phyloP scores from a whole-genome alignment of 2,113 vertebrate species.

The Stictonetta naevosa region DNA sequence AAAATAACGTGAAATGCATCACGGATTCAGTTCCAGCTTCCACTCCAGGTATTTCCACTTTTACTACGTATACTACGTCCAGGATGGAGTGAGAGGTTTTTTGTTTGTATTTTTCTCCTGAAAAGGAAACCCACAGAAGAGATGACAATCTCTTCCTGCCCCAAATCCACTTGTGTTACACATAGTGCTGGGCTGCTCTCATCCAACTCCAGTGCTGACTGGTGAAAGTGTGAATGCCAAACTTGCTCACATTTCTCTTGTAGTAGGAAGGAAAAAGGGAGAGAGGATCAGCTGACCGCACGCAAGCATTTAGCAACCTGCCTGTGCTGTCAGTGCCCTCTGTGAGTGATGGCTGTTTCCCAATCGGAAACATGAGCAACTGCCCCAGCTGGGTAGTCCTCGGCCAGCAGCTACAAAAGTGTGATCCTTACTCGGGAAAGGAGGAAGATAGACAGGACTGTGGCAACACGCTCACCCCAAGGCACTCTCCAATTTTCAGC shows the following conservation, averaged over 20 bases:
- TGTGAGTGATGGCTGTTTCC: slow-evolving; percentile 57
- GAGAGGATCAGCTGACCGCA: background rate
- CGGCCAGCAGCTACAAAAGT: background rate
- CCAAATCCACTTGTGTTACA: slow-evolving; percentile 30
- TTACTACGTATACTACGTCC: background rate
- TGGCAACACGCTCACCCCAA: background rate
- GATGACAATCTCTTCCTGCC: slow-evolving; percentile 14
- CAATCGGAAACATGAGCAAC: slow-evolving; percentile 44
- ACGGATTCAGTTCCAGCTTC: background rate
- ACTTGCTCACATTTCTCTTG: slow-evolving; percentile 55
- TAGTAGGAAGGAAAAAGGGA: background rate
- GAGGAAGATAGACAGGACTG: background rate
- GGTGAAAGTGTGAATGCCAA: slow-evolving; percentile 29
- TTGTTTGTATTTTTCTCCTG: slow-evolving; percentile 12
- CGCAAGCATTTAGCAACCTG: slow-evolving; percentile 60
- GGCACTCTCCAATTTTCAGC: background rate
- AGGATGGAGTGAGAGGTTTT: fast-evolving
- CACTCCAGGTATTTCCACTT: slow-evolving; percentile 32
- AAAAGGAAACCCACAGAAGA: slow-evolving; percentile 41
- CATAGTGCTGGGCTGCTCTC: background rate
- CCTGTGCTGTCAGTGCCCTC: slow-evolving; percentile 46
- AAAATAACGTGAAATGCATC: background rate
- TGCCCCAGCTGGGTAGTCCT: slow-evolving; percentile 4
- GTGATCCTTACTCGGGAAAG: background rate
- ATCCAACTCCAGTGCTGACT: slow-evolving; percentile 63